These are phyloP conservation scores for Oxyruncus cristatus DNA, from an alignment of 2,113 vertebrate species.

Conservation along the genomic window DNA sequence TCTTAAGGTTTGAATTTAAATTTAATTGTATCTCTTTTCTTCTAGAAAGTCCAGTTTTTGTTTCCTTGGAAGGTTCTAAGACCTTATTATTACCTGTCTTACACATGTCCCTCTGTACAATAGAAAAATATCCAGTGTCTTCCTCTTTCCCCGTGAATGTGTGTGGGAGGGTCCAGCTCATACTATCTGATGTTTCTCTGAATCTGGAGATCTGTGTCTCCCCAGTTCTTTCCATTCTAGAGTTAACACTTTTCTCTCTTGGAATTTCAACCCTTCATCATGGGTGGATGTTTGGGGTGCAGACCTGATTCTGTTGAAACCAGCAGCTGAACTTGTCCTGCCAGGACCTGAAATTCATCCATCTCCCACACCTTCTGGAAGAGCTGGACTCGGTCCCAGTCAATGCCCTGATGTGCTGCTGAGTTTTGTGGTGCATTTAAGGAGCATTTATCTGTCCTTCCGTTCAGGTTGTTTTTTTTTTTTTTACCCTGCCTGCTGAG, in stretches of 20 bases:
- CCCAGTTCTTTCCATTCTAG: not conserved
- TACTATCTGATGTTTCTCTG: not conserved
- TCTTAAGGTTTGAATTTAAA: not conserved
- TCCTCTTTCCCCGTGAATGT: not conserved
- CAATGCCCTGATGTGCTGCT: fast-evolving
- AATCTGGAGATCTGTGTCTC: not conserved
- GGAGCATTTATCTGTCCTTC: not conserved
- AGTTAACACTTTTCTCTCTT: not conserved
- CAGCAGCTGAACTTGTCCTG: not conserved
- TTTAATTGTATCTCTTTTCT: not conserved
- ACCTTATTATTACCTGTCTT: not conserved
- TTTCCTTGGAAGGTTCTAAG: not conserved
- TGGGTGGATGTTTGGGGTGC: fast-evolving
- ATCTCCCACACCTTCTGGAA: not conserved
- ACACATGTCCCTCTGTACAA: not conserved
- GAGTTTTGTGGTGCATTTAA: not conserved
- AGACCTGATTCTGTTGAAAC: not conserved
- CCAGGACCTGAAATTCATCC: not conserved
- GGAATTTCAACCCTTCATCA: not conserved
- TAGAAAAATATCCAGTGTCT: not conserved
- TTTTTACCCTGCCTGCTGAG: not conserved
- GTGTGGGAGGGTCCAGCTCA: not conserved
- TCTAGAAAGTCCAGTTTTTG: not conserved
- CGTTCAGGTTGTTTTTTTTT: not conserved
- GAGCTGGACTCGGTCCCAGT: not conserved